phyloP scores from a whole-genome alignment of 2,797 vertebrate species.

The Luscinia luscinia region DNA sequence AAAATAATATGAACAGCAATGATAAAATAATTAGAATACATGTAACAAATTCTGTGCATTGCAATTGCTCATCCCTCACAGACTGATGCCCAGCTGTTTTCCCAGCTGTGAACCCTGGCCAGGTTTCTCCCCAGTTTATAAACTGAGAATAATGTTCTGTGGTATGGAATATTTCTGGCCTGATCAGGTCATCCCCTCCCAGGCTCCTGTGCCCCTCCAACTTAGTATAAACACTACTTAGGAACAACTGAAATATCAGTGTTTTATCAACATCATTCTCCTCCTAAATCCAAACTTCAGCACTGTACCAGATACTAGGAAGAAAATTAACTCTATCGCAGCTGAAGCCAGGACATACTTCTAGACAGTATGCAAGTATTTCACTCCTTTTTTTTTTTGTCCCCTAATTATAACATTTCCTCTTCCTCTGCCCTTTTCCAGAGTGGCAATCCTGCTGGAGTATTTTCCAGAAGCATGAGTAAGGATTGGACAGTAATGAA shows the following conservation, averaged over 20 bases:
- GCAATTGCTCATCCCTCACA: not conserved
- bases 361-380: not conserved
- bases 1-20: not conserved
- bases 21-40: not conserved
- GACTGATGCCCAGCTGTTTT: not conserved
- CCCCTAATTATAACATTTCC: not conserved
- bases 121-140: not conserved
- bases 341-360: not conserved
- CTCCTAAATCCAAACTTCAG: not conserved
- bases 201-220: not conserved
- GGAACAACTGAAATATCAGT: not conserved
- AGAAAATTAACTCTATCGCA: not conserved
- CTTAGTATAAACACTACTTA: not conserved
- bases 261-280: not conserved
- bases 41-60: not conserved
- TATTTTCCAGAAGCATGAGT: not conserved
- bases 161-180: too few species aligned
- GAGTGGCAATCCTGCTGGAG: not conserved
- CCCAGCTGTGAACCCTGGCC: not conserved
- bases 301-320: not conserved
- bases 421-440: not conserved
- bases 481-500: not conserved
- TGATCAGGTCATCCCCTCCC: not conserved
- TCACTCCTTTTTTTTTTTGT: too few species aligned
- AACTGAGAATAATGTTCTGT: not conserved